A percentile compares a stretch with the other conserved stretches of the same genome.
Evolutionary conservation across 2,113 vertebrate genomes (phyloP).

Genomic region (Melanerpes formicivorus): DNA sequence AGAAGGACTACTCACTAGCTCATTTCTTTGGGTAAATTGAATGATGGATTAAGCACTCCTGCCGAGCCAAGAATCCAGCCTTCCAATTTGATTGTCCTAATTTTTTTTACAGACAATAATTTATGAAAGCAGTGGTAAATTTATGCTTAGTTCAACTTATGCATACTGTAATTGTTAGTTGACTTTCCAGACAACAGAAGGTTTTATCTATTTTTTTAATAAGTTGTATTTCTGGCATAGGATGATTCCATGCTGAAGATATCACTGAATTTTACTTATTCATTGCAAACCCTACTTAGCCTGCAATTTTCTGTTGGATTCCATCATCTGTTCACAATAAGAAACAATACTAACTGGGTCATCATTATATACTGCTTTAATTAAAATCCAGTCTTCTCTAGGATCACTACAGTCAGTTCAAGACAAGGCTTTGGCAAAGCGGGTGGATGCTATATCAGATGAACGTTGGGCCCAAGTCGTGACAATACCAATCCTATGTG

Average conservation of each 20-base stretch:
- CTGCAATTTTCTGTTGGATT: not conserved
- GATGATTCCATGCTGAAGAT: not conserved
- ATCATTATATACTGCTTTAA: not conserved
- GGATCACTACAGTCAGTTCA: not conserved
- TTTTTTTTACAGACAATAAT: not conserved
- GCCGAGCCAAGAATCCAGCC: not conserved
- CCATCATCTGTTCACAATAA: not conserved
- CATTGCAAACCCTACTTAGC: not conserved
- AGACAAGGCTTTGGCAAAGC: not conserved
- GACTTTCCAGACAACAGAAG: not conserved
- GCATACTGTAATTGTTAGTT: accelerated
- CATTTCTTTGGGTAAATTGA: not conserved
- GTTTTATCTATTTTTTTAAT: not conserved
- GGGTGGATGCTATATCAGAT: not conserved
- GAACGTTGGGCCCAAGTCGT: not conserved
- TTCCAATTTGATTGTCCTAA: not conserved
- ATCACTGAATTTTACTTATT: not conserved
- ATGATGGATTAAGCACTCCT: not conserved
- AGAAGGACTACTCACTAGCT: not conserved
- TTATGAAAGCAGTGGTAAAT: not conserved
- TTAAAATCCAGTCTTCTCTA: not conserved
- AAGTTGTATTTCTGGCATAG: not conserved
- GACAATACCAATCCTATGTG: not conserved
- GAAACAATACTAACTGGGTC: not conserved
- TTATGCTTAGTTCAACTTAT: not conserved